phyloP scores from a whole-genome alignment of 1,140 invertebrate genomes.

The Drosophila kohkoa region DNA sequence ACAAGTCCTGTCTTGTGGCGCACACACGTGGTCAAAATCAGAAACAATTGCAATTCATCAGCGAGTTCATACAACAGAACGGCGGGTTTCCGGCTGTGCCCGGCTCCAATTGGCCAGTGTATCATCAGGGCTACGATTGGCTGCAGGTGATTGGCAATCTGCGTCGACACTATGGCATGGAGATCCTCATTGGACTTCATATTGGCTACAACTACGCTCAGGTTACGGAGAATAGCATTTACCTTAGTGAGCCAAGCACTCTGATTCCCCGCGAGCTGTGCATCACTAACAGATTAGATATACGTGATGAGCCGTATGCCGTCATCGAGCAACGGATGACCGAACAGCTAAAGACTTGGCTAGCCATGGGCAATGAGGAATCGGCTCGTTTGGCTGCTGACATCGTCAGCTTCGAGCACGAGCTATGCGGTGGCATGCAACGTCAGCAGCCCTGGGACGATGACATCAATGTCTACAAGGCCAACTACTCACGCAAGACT shows the following conservation, averaged over 20 bases:
- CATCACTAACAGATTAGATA: slow-evolving; percentile 28
- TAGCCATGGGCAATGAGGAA: slow-evolving; percentile 58
- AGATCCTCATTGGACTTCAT: slow-evolving; percentile 91
- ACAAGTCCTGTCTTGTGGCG: slow-evolving; percentile 92
- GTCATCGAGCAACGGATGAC: slow-evolving; percentile 55
- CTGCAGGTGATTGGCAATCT: slow-evolving; percentile 90
- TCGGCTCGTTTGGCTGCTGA: slow-evolving; percentile 60
- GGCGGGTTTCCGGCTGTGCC: slow-evolving; percentile 76
- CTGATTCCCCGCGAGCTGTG: slow-evolving; percentile 67
- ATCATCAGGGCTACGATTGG: slow-evolving; percentile 87
- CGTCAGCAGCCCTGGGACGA: slow-evolving; percentile 49
- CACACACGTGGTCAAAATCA: slow-evolving; percentile 89
- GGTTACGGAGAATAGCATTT: slow-evolving; percentile 93
- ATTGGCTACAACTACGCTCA: slow-evolving; percentile 94
- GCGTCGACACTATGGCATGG: slow-evolving; percentile 91
- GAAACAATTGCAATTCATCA: slow-evolving; percentile 93
- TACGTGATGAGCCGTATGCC: slow-evolving; percentile 48
- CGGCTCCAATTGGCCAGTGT: slow-evolving; percentile 66
- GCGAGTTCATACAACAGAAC: slow-evolving; percentile 77
- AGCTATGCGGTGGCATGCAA: slow-evolving; percentile 65
- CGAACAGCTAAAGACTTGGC: slow-evolving; percentile 59
- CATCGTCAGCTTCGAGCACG: slow-evolving; percentile 71
- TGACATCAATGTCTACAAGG: slow-evolving; percentile 45
- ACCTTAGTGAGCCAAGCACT: slow-evolving; percentile 88
- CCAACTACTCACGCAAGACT: slow-evolving; percentile 61